Evolutionary conservation across 2,888 invertebrate species (phyloP), one percentile per base, ranked within the genome.

Genomic region (Coremacera marginata): DNA sequence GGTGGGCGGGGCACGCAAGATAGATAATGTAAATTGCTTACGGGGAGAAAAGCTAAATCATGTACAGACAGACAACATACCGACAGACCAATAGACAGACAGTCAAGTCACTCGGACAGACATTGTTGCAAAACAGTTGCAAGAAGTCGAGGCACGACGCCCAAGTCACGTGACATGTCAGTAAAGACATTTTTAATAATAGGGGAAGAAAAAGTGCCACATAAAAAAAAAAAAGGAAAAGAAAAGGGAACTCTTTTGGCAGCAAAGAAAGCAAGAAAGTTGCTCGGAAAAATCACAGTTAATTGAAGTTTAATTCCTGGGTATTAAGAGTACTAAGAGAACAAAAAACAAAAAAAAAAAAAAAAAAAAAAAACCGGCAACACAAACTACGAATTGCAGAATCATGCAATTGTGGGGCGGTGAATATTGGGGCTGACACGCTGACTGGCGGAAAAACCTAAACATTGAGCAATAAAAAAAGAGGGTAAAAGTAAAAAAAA

Each of bases 261-360:
- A n/a, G 31, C 11, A 31, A n/a, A n/a, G 8, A 34, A 16, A 31
- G 11, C 0, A 27, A n/a, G 63, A 25, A 31, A 31, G 27, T 14
- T 27, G 16, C n/a, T n/a, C 37, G 49, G 49, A 37, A 63, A 62
- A 74, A 80, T 80, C 80, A 77, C 55, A 75, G 80, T 80, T 80
- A 80, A 80, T 80, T 80, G 77, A 80, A 80, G 78, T 80, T 80
- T 78, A 80, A 80, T 80, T 71, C 78, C 72, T 25, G 68, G 70
- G 76, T 70, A 77, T 80, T 80, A 80, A 65, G 11, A 34, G 55
- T 14, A 44, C 44, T 44, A 44, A 34, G 19, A 34, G 60, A 25
- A 37, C 31, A 67, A 25, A 37, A n/a, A 67, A 67, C 37, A 37
- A 22, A 9, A 14, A 27, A 22, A 27, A 37, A 16, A 16, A 9